phyloP scores from a whole-genome alignment of 1,140 invertebrate genomes.

The Danaus melanippus region DNA sequence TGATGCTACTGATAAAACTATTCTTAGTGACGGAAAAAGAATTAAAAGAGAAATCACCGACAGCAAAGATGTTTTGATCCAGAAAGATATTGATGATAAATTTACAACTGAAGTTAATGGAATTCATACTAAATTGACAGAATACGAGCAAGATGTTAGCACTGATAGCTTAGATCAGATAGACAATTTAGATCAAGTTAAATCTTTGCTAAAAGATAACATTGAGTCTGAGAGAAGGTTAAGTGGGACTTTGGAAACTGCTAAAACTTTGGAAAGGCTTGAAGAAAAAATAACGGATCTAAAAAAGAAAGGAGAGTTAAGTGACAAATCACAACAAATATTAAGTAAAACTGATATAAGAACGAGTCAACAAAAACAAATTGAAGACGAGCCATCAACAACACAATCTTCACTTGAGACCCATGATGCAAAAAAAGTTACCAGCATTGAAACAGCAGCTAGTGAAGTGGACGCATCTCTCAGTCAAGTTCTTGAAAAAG shows the following conservation, averaged over 20 bases:
- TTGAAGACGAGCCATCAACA: conserved; percentile 2
- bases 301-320: conserved; percentile 39
- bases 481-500: conserved; percentile 49
- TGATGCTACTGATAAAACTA: conserved; percentile 56
- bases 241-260: conserved; percentile 49
- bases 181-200: conserved; percentile 9
- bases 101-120: conserved; percentile 11
- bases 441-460: conserved; percentile 35
- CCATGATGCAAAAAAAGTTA: conserved; percentile 14
- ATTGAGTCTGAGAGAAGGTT: conserved; percentile 33
- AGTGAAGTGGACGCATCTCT: conserved; percentile 29
- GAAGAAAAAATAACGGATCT: conserved; percentile 59
- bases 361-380: conserved; percentile 4
- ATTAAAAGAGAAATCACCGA: conserved; percentile 34
- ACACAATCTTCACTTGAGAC: conserved; percentile 6
- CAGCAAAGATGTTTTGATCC: conserved; percentile 13
- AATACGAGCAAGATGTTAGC: no score
- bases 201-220: conserved; percentile 4
- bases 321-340: conserved; percentile 3
- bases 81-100: conserved; percentile 16
- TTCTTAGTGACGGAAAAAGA: conserved; percentile 52
- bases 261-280: conserved; percentile 58
- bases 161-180: neutral
- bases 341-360: neutral
- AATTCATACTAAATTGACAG: conserved; percentile 9